phyloP scores from a whole-genome alignment of 2,888 invertebrate species.

The Miltochrista miniata region DNA sequence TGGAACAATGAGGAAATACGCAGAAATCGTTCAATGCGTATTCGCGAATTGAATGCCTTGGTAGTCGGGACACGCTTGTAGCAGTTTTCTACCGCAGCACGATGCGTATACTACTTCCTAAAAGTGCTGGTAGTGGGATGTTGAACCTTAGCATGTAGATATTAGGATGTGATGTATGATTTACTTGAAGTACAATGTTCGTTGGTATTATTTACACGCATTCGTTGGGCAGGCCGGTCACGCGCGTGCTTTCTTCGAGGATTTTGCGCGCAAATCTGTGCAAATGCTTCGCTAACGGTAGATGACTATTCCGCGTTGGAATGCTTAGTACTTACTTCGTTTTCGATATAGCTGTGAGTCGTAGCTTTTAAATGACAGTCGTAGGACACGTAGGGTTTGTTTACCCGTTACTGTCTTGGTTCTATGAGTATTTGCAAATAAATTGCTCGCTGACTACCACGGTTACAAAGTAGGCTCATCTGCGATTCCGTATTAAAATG shows the following conservation, averaged over 20 bases:
- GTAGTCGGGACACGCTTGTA: slow-evolving; percentile 66
- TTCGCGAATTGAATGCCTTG: slow-evolving; percentile 73
- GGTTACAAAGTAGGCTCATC: too few species aligned
- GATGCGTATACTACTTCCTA: slow-evolving; percentile 40
- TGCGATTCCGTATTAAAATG: too few species aligned
- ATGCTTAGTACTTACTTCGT: slow-evolving; percentile 49
- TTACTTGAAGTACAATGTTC: slow-evolving; percentile 15
- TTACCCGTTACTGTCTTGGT: neutral
- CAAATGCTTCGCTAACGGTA: slow-evolving; percentile 73
- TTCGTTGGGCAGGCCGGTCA: slow-evolving; percentile 67
- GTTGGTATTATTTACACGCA: slow-evolving; percentile 48
- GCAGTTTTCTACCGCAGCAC: slow-evolving; percentile 66
- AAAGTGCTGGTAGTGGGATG: slow-evolving; percentile 44
- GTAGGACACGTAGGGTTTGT: slow-evolving; percentile 9
- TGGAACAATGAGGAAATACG: slow-evolving; percentile 79
- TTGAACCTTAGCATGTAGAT: slow-evolving; percentile 48
- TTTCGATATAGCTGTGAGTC: slow-evolving; percentile 38
- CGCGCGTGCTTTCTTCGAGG: slow-evolving; percentile 79
- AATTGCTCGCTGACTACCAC: neutral
- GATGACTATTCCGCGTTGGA: slow-evolving; percentile 69
- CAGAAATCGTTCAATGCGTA: slow-evolving; percentile 71
- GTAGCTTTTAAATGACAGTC: slow-evolving; percentile 21
- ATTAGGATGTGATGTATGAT: slow-evolving; percentile 30
- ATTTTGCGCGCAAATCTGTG: slow-evolving; percentile 78
- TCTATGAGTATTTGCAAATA: neutral